Base-by-base conservation (phyloP, 2,888 invertebrate genomes). In the Romanomermis culicivorax region DNA sequence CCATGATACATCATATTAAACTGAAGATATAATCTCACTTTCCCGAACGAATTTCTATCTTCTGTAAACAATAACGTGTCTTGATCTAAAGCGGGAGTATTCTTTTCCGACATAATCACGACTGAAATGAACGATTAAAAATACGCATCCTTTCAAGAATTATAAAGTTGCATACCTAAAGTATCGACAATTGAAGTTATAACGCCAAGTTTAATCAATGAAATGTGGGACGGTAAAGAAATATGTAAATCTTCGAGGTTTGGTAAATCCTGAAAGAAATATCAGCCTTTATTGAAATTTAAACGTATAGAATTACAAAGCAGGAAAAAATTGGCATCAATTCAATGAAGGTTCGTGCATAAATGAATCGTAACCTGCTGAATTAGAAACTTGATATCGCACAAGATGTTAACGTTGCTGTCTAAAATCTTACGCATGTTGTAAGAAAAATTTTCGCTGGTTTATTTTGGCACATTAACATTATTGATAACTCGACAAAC, bases 51-150 rank as follows among this genome's bases (percentile, higher is more conserved):
- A 58, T 80, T 77, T 2, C 85, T 83, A 61, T 79, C 78, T 17
- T 86, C 81, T 57, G 85, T 67, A 69, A 93, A 93, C 54, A 93
- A 72, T 17, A 89, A 77, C 1, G 85, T 83, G 59, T 88, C 89
- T 60, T 87, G 71, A 72, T 89, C 81, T 54, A 89, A 77, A 0
- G 85, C 79, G 50, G 85, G 81, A 23, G 79, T 79, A 55, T 78
- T 78, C 14, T 80, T 78, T 52, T 79, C 72, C 11, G 82, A 78
- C 61, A 79, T 77, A 26, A 88, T 79, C 63, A 85, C 77, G 43
- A 87, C 85, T 82, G 70, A 20, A 75, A 74, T 45, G 4, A 11
- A 45, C 4, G 23, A 45, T 20, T 45, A 7, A 45, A 20, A 17
- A 36, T 17, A 11, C 36, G 36, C 36, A 14, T 17, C 11, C 17